Evolutionary conservation across 2,797 vertebrate genomes (phyloP).

Genomic region (Mionectes olivaceus): DNA sequence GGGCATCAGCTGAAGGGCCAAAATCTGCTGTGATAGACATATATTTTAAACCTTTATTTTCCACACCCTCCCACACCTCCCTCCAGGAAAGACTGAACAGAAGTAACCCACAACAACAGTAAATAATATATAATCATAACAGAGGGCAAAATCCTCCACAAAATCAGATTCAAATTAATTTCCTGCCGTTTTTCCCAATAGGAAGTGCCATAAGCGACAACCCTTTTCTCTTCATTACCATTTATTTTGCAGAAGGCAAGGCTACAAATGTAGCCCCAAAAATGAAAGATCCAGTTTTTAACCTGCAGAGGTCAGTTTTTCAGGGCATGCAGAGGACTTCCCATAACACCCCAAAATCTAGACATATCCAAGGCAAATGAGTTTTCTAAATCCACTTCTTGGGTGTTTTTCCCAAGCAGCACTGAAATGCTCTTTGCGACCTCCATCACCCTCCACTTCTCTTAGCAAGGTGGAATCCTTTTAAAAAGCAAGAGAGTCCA

Average conservation of each 20-base stretch:
- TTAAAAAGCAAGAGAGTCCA: neutral
- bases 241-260: neutral
- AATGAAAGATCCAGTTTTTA: neutral
- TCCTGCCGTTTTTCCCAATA: rapidly evolving
- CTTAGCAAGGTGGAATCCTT: neutral
- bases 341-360: rapidly evolving
- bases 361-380: neutral
- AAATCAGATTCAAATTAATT: neutral
- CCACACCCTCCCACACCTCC: neutral
- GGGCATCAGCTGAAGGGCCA: neutral
- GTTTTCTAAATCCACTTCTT: neutral
- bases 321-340: rapidly evolving
- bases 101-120: neutral
- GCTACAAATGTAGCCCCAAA: neutral
- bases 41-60: neutral
- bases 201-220: neutral
- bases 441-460: neutral
- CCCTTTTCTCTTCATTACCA: neutral
- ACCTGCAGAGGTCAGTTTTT: neutral
- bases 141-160: neutral
- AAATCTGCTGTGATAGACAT: neutral
- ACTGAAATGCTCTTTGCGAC: neutral
- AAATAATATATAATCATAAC: neutral
- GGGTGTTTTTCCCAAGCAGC: neutral
- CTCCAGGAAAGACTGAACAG: neutral